Percentiles rank a stretch among this genome's conserved stretches.
Evolutionary conservation across 1,140 invertebrate species (phyloP).

Genomic region (Leptinotarsa texana): DNA sequence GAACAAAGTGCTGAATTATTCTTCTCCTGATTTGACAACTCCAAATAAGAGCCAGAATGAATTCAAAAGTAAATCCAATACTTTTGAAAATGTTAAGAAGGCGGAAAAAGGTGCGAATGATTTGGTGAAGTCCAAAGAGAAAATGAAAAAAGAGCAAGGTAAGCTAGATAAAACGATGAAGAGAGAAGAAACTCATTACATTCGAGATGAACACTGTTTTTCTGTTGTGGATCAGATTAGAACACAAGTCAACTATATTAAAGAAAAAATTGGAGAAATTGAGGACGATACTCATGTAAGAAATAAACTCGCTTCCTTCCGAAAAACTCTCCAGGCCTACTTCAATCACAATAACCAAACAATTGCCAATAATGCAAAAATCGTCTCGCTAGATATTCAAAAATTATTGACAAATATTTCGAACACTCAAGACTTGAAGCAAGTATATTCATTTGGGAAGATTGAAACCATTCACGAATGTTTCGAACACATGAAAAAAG

Average conservation of each 20-base stretch:
- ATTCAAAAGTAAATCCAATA: slow-evolving; percentile 17
- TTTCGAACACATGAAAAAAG: slow-evolving; percentile 19
- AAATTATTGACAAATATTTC: slow-evolving; percentile 22
- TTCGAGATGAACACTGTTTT: slow-evolving; percentile 15
- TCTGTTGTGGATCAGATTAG: slow-evolving; percentile 36
- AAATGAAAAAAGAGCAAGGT: background rate
- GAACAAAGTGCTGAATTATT: slow-evolving; percentile 30
- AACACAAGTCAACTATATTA: slow-evolving; percentile 34
- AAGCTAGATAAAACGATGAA: background rate
- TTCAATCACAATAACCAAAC: slow-evolving; percentile 29
- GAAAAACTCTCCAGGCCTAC: slow-evolving; percentile 20
- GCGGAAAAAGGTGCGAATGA: background rate
- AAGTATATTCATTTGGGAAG: slow-evolving; percentile 4
- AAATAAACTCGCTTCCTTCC: slow-evolving; percentile 32
- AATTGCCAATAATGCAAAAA: slow-evolving; percentile 33
- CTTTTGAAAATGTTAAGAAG: background rate
- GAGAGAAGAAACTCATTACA: background rate
- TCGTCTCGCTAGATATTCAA: slow-evolving; percentile 31
- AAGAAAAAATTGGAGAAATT: slow-evolving; percentile 29
- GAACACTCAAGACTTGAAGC: background rate
- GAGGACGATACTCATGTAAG: slow-evolving; percentile 16
- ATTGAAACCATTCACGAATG: slow-evolving; percentile 15
- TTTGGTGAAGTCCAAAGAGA: background rate
- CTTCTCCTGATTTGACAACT: slow-evolving; percentile 34
- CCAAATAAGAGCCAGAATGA: slow-evolving; percentile 27